phyloP scores from a whole-genome alignment of 1,140 invertebrate species.

The Danaus plexippus region DNA sequence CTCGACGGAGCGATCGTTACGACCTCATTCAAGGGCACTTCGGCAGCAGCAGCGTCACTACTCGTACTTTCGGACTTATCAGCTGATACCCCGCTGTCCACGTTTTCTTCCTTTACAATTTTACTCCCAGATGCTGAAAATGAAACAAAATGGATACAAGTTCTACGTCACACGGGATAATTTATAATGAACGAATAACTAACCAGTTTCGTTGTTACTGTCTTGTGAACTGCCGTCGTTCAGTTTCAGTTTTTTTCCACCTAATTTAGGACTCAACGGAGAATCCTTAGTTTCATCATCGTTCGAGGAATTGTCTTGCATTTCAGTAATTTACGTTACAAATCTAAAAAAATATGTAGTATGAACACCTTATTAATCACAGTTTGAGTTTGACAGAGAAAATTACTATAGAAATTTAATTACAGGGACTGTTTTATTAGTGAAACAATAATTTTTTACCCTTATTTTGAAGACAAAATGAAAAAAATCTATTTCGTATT shows the following conservation, averaged over 20 bases:
- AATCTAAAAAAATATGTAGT: constrained; percentile 15
- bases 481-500: constrained; percentile 13
- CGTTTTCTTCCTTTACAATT: constrained; percentile 56
- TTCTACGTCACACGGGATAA: constrained; percentile 29
- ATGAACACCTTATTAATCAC: constrained; percentile 6
- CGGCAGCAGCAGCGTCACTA: constrained; percentile 39
- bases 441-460: constrained; percentile 6
- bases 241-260: constrained; percentile 61
- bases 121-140: constrained; percentile 39
- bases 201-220: constrained; percentile 52
- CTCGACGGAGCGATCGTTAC: constrained; percentile 47
- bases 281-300: constrained; percentile 58
- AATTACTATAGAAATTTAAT: constrained; percentile 10
- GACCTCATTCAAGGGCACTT: constrained; percentile 44
- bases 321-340: constrained; percentile 37
- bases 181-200: constrained; percentile 19
- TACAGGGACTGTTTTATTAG: background rate
- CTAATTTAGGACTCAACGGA: constrained; percentile 43
- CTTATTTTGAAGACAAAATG: constrained; percentile 10
- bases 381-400: constrained; percentile 6
- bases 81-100: constrained; percentile 62
- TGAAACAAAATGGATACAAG: constrained; percentile 36
- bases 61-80: constrained; percentile 68
- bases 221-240: constrained; percentile 64
- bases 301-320: constrained; percentile 59